Evolutionary conservation across 2,113 vertebrate species (phyloP).

Genomic region (Himantopus leucocephalus): DNA sequence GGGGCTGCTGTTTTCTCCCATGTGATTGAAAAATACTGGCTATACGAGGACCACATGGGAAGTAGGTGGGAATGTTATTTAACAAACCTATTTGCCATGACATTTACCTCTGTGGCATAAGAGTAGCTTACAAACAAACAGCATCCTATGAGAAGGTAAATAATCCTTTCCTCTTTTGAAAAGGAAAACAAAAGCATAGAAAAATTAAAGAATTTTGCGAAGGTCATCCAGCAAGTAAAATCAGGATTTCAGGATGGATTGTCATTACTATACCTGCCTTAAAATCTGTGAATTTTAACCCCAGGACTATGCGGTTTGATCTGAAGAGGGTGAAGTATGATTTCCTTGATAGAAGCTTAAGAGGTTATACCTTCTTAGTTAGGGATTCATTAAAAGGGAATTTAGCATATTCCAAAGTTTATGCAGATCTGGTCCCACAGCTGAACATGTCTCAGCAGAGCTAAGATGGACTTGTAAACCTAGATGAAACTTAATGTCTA

Average conservation of each 20-base stretch:
- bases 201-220: not conserved
- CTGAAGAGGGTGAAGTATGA: not conserved
- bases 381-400: not conserved
- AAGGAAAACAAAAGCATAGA: not conserved
- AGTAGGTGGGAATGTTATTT: not conserved
- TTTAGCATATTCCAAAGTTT: not conserved
- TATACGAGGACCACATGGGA: not conserved
- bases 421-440: not conserved
- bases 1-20: not conserved
- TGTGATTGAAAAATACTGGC: not conserved
- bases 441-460: not conserved
- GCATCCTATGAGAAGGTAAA: not conserved
- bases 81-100: not conserved
- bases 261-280: not conserved
- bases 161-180: not conserved
- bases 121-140: not conserved
- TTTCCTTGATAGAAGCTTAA: not conserved
- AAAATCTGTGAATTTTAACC: slow-evolving; percentile 1
- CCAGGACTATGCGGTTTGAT: not conserved
- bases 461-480: not conserved
- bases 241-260: not conserved
- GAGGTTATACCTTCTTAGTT: not conserved
- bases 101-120: slow-evolving; percentile 17
- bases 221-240: not conserved
- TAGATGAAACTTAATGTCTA: not conserved